Evolutionary conservation across 2,113 vertebrate species (phyloP).

Genomic region (Chelonoidis abingdonii): DNA sequence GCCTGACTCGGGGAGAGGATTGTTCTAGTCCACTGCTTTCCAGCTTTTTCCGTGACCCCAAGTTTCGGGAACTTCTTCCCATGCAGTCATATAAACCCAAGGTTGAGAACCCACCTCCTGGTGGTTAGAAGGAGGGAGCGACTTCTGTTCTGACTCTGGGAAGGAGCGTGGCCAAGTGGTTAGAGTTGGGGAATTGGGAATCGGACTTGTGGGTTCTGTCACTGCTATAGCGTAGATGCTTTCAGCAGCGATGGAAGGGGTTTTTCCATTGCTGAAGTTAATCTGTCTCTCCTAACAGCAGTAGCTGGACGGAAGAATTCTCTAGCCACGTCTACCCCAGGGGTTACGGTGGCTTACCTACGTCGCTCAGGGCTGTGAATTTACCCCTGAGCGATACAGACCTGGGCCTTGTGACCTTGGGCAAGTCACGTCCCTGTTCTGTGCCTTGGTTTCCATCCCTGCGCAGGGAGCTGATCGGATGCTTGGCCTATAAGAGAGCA

Average conservation of each 20-base stretch:
- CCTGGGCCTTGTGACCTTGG: background rate
- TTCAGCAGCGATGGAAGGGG: background rate
- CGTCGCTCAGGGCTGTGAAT: background rate
- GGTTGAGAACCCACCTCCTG: rapidly evolving
- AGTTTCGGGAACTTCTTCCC: background rate
- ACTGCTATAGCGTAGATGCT: background rate
- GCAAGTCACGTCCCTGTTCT: background rate
- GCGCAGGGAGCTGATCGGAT: background rate
- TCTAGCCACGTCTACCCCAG: background rate
- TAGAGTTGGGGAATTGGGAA: background rate
- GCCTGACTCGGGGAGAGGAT: background rate
- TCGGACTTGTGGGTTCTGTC: rapidly evolving
- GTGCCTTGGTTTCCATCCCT: background rate
- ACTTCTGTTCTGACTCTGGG: rapidly evolving
- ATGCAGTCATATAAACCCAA: background rate
- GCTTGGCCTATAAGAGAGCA: background rate
- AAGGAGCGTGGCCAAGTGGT: background rate
- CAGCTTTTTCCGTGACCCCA: background rate
- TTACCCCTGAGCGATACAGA: background rate
- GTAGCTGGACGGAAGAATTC: background rate
- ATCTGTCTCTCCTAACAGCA: background rate
- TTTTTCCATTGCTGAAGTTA: background rate
- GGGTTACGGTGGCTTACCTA: background rate
- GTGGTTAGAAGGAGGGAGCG: rapidly evolving
- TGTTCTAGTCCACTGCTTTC: rapidly evolving